A percentile compares a stretch with the other conserved stretches of the same genome.
Conservation (phyloP, 2,888 invertebrate genomes). For the Amphipoea lucens region DNA sequence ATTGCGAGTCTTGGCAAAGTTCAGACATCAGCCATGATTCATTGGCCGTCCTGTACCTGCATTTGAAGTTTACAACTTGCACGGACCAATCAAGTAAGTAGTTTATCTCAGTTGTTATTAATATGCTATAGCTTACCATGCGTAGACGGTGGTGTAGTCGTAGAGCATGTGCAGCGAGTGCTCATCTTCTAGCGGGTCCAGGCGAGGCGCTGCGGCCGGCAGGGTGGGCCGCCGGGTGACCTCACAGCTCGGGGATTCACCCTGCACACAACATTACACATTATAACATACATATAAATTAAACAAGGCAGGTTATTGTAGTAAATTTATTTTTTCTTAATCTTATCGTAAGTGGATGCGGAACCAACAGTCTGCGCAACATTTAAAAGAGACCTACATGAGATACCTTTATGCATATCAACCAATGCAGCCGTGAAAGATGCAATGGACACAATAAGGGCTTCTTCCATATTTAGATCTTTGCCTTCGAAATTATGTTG, state of each 20-base stretch:
- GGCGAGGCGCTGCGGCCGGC: conserved; percentile 94
- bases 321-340: background rate
- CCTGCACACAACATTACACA: conserved; percentile 42
- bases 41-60: no score
- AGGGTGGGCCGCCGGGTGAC: conserved; percentile 94
- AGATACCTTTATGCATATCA: no score
- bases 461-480: no score
- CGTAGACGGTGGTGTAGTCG: conserved; percentile 95
- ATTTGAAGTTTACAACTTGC: background rate
- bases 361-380: background rate
- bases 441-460: no score
- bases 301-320: background rate
- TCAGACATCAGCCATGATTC: no score
- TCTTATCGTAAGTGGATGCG: background rate
- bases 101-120: background rate
- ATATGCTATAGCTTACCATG: conserved; percentile 90
- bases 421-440: no score
- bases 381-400: background rate
- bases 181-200: conserved; percentile 94
- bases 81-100: background rate
- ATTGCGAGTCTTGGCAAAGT: no score
- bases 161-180: conserved; percentile 95
- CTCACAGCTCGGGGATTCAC: conserved; percentile 68
- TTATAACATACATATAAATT: background rate
- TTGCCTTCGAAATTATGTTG: no score